Base-by-base conservation (phyloP, 1,140 invertebrate species). In the Leguminivora glycinivorella region DNA sequence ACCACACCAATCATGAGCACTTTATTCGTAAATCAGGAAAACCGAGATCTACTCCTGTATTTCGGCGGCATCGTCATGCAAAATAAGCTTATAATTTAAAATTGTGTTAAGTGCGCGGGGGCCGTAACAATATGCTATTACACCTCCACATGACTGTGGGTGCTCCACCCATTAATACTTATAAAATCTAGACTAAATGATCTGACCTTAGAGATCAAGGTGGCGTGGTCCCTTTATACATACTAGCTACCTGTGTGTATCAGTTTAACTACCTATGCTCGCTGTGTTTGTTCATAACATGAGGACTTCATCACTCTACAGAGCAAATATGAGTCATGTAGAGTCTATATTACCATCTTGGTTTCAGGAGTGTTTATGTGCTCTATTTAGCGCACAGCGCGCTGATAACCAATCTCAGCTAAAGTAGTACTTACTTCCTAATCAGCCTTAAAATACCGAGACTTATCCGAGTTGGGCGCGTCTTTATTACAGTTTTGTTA, bases 61-160 rank as follows among this genome's bases (percentile, higher is more conserved):
- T 63, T 60, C 25, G 56, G 56, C 25, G 1, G 1, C n/a, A 22
- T 56, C 25, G 31, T 67, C 10, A 67, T 31, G 24, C 38, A 22
- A 67, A 67, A 67, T 17, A 67, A 67, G 43, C 31, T 17, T 31
- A 17, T 34, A 34, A 29, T 26, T 63, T 63, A 26, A 63, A 63
- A 63, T 60, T n/a, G n/a, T n/a, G 1, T 31, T 7, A 29, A 17
- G n/a, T n/a, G 9, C 25, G 58, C 75, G 76, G 76, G 76, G 76
- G 73, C 72, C 67, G 58, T 70, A 80, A 82, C 75, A 83, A 81
- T 83, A 70, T 52, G 71, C 72, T 78, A 82, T 84, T 83, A 85
- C 82, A 82, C 80, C 79, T 82, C 78, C 76, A 75, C 78, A 40
- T 67, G 63, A 38, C 24, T 70, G 76, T 84, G 78, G 78, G 82